Percentiles rank a stretch among this genome's conserved stretches.
phyloP scores from a whole-genome alignment of 23 tunicate species.

The Diplosoma virens region DNA sequence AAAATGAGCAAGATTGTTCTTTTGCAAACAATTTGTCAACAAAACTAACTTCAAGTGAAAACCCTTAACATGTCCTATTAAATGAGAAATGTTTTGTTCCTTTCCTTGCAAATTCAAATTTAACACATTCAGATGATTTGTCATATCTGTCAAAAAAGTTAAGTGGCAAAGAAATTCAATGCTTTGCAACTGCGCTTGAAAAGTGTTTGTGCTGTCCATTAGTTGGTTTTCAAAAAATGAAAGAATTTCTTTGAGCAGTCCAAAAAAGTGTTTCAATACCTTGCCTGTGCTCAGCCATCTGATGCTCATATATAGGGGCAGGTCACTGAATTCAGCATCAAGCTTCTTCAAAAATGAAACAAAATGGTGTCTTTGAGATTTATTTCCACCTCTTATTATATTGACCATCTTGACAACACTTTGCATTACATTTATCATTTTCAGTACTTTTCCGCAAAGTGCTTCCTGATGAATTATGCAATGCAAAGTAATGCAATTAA shows the following conservation, averaged over 20 bases:
- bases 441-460: constrained; percentile 36
- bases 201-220: constrained; percentile 6
- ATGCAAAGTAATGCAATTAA: constrained; percentile 45
- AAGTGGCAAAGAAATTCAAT: constrained; percentile 19
- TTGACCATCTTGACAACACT: constrained; percentile 48
- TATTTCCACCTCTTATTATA: constrained; percentile 46
- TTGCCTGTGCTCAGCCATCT: constrained; percentile 70
- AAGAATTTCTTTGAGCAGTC: constrained; percentile 22
- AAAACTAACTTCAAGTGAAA: constrained; percentile 9
- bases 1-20: constrained; percentile 11
- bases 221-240: constrained; percentile 2
- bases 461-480: constrained; percentile 79
- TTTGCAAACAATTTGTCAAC: not conserved
- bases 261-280: constrained; percentile 29
- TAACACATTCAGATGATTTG: constrained; percentile 33
- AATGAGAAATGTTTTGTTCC: constrained; percentile 24
- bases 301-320: constrained; percentile 27
- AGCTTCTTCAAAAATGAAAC: constrained; percentile 31
- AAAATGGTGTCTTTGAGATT: constrained; percentile 45
- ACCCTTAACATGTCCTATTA: constrained; percentile 34
- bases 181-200: constrained; percentile 29
- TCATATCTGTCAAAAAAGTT: constrained; percentile 15
- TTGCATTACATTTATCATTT: constrained; percentile 49
- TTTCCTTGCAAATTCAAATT: constrained; percentile 39
- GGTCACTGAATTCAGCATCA: constrained; percentile 45